A percentile compares a stretch with the other conserved stretches of the same genome.
Conservation (phyloP, 2,797 vertebrate genomes). For the Gobionotothen gibberifrons region DNA sequence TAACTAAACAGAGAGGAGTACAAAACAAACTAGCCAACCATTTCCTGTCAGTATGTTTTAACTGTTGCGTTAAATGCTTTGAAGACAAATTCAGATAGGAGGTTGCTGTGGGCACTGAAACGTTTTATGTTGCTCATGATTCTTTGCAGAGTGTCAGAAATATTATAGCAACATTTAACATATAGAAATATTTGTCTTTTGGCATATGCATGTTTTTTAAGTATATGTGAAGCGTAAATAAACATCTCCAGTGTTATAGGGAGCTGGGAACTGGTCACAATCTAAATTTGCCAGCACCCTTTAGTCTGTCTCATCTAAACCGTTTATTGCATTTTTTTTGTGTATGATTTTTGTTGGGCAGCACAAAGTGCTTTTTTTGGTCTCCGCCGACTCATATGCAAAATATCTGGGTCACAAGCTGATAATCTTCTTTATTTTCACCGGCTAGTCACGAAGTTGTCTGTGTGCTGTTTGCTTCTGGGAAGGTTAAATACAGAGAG, state of each 20-base stretch:
- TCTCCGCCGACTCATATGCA: too few species aligned
- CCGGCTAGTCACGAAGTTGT: too few species aligned
- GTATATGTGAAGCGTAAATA: background rate
- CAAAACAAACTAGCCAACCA: constrained; percentile 3
- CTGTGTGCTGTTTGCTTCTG: too few species aligned
- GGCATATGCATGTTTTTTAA: background rate
- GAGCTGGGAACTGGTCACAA: background rate
- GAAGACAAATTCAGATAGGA: background rate
- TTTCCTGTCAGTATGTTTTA: constrained; percentile 10
- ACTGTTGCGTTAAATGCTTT: constrained; percentile 2
- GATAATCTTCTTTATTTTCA: too few species aligned
- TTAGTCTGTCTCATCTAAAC: background rate
- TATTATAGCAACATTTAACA: background rate
- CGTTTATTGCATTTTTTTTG: too few species aligned
- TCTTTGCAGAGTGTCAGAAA: background rate
- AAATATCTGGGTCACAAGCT: too few species aligned
- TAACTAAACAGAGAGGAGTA: background rate
- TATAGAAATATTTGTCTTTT: background rate
- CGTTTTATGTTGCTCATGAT: background rate
- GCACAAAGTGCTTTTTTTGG: too few species aligned
- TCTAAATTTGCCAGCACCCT: background rate
- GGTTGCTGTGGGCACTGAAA: background rate
- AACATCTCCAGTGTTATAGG: background rate
- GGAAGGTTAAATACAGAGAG: too few species aligned
- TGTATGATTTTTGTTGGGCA: too few species aligned